A percentile compares a stretch with the other conserved stretches of the same genome.
Evolutionary conservation across 1,140 invertebrate genomes (phyloP).

Genomic region (Contarinia nasturtii): DNA sequence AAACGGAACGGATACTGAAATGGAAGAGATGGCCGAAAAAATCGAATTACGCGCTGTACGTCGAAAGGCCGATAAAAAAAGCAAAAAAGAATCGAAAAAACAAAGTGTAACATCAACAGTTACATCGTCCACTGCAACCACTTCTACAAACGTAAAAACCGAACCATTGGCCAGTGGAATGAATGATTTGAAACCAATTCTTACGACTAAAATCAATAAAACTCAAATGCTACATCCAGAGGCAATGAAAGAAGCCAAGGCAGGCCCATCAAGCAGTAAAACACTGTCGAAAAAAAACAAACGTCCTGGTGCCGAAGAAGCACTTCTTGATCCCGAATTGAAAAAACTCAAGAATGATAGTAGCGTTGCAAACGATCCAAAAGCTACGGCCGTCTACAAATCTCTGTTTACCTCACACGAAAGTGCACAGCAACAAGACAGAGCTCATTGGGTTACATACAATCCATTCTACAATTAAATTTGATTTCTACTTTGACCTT

Average conservation of each 20-base stretch:
- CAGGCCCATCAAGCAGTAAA: slow-evolving; percentile 5
- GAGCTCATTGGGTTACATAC: slow-evolving; percentile 93
- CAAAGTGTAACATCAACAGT: slow-evolving; percentile 5
- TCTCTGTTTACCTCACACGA: slow-evolving; percentile 85
- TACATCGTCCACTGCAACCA: slow-evolving; percentile 6
- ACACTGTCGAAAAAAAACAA: slow-evolving; percentile 22
- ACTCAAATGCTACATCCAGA: slow-evolving; percentile 9
- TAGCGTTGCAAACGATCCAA: slow-evolving; percentile 81
- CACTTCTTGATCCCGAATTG: slow-evolving; percentile 40
- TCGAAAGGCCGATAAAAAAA: slow-evolving; percentile 52
- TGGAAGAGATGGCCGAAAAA: slow-evolving; percentile 42
- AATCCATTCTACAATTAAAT: slow-evolving; percentile 87
- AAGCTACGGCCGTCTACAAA: slow-evolving; percentile 78
- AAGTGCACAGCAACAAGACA: slow-evolving; percentile 64
- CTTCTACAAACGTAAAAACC: slow-evolving; percentile 4
- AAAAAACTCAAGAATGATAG: slow-evolving; percentile 55
- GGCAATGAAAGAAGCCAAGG: slow-evolving; percentile 1
- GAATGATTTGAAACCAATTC: slow-evolving; percentile 6
- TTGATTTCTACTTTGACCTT: neutral
- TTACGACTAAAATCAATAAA: slow-evolving; percentile 18
- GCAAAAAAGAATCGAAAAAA: slow-evolving; percentile 19
- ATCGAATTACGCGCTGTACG: slow-evolving; percentile 39
- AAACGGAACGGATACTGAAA: slow-evolving; percentile 67
- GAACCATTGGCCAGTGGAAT: neutral
- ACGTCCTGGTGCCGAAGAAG: slow-evolving; percentile 13